Base-by-base conservation (phyloP, 2,113 vertebrate genomes). In the Aleadryas rufinucha region DNA sequence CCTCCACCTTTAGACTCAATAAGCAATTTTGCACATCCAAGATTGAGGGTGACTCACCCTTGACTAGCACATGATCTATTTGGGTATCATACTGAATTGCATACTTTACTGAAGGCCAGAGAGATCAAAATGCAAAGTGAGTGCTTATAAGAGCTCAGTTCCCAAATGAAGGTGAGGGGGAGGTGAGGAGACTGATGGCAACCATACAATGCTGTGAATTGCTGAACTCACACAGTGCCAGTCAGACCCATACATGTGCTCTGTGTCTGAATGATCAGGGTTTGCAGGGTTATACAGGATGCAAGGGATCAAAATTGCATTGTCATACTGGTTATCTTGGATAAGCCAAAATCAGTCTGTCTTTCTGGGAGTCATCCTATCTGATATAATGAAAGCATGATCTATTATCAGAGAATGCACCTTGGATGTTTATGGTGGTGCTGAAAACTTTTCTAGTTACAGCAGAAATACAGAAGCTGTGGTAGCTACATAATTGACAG, bases 171-270 rank as follows among this genome's bases (percentile, higher is more conserved):
- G 16, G 16, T 18, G 53, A 52, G 44, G 13, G 14, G 23, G 1
- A 87, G 20, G 35, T 71, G 24, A 84, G 59, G 44, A 88, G 30
- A 21, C 8, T 4, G 3, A 45, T 39, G 42, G 64, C 47, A 56
- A 52, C 21, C 44, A 44, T 28, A 31, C 22, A 44, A 12, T 42
- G 33, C 27, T 78, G 44, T n/a, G 53, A 81, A 41, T 23, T 7
- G 3, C 47, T 82, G 33, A 75, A 56, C 19, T 52, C 9, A 1
- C 27, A 24, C 18, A 28, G 9, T 45, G 47, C 28, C 11, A 10
- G 28, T 79, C 61, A 84, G 30, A 50, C 33, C 10, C 42, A 6
- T 7, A 10, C 0, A 0, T 13, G 41, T 47, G 39, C 21, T 81
- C 72, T 81, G 35, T 17, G 33, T 54, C 61, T 42, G 52, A 44